These are phyloP conservation scores for Parnassius glacialis DNA, from an alignment of 2,888 invertebrate species.

Conservation along the genomic window DNA sequence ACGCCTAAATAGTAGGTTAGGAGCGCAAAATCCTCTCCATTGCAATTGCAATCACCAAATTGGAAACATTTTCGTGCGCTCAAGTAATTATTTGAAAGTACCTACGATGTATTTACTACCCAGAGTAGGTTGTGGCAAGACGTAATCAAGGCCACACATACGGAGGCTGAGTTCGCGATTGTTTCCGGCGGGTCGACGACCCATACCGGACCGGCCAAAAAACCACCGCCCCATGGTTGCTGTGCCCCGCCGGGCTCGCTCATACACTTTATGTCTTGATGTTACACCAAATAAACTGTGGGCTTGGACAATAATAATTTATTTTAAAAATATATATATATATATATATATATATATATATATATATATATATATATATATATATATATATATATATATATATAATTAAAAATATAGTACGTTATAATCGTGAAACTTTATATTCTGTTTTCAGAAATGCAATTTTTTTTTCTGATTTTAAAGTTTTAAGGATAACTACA, in stretches of 20 bases:
- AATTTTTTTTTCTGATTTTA: no score
- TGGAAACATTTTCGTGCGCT: not conserved
- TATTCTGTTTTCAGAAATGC: no score
- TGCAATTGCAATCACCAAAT: no score
- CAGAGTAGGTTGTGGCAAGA: conserved; percentile 11
- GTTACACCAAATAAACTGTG: conserved; percentile 32
- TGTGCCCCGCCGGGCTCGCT: conserved; percentile 40
- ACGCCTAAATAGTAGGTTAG: no score
- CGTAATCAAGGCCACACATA: conserved; percentile 25
- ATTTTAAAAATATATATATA: no score
- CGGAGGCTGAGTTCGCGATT: conserved; percentile 41
- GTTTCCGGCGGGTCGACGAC: conserved; percentile 56
- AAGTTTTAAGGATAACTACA: no score
- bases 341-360: no score
- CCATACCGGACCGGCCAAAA: conserved; percentile 53
- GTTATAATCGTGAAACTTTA: no score
- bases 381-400: no score
- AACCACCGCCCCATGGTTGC: conserved; percentile 41
- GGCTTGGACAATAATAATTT: conserved; percentile 31
- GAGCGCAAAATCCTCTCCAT: no score
- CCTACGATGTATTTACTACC: not conserved
- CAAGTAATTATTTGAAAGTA: conserved; percentile 3
- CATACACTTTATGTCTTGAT: conserved; percentile 40
- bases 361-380: no score
- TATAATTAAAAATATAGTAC: no score